A percentile compares a stretch with the other conserved stretches of the same genome.
Evolutionary conservation across 1,140 invertebrate genomes (phyloP).

Genomic region (Notospermus geniculatus): DNA sequence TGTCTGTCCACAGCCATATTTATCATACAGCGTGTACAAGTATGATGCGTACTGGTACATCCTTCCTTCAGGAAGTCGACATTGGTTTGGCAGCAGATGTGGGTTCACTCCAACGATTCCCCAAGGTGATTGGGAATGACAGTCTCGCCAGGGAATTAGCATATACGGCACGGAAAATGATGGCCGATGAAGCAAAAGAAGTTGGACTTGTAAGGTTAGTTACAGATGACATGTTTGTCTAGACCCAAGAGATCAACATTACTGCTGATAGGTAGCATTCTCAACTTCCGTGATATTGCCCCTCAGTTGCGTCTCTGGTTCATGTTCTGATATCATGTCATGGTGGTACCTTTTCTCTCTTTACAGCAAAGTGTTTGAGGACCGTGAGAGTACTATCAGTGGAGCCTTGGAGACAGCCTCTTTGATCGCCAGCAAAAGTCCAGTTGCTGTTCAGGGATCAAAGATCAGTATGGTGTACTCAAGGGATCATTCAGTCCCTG

Average conservation of each 20-base stretch:
- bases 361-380: slow-evolving; percentile 64
- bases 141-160: slow-evolving; percentile 84
- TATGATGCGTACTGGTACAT: too few relatives aligned
- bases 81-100: slow-evolving; percentile 91
- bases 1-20: too few relatives aligned
- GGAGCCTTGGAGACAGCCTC: slow-evolving; percentile 70
- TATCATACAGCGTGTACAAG: too few relatives aligned
- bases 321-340: too few relatives aligned
- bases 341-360: slow-evolving; percentile 10
- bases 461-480: slow-evolving; percentile 84
- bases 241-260: too few relatives aligned
- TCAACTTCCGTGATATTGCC: too few relatives aligned
- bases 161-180: slow-evolving; percentile 81
- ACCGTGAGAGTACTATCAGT: slow-evolving; percentile 68
- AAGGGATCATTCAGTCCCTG: slow-evolving; percentile 79
- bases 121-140: slow-evolving; percentile 86
- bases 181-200: slow-evolving; percentile 72
- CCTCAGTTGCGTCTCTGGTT: too few relatives aligned
- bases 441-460: slow-evolving; percentile 87
- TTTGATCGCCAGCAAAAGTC: slow-evolving; percentile 85
- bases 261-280: too few relatives aligned
- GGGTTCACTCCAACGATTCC: slow-evolving; percentile 87
- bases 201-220: slow-evolving; percentile 52
- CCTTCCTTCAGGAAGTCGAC: slow-evolving; percentile 54
- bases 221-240: too few relatives aligned